Base-by-base conservation (phyloP, 2,888 invertebrate species). In the Nephrocerus scutellatus region DNA sequence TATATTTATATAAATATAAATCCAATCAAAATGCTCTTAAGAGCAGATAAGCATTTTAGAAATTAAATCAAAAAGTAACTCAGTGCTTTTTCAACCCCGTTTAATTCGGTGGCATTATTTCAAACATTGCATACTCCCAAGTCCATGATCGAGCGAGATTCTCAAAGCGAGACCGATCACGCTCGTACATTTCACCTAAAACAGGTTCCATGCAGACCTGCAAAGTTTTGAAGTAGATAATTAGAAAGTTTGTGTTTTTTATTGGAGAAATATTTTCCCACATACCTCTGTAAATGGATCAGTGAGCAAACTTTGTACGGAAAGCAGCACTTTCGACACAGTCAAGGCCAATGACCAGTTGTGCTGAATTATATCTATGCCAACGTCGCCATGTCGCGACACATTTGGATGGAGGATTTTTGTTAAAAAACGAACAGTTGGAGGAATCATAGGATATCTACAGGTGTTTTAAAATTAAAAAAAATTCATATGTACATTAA, bases 281-380 rank as follows among this genome's bases (percentile, higher is more conserved):
- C 25, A 20, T 52, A 84, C 84, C 62, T 83, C 79, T 53, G 87
- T 87, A 57, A 84, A 91, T 0, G 92, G 91, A 70, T 93, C 93
- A 0, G 89, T 90, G 41, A 90, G 74, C 43, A 90, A 72, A 55
- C 87, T 88, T 72, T 90, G 89, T 47, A 90, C 83, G 36, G 88
- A 89, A 44, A 90, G 80, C 52, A 90, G 76, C 41, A 90, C 81
- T 63, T 89, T 93, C 50, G 87, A 84, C 59, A 93, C 82, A 26
- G 92, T 92, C 47, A 93, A 71, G 2, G 91, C 92, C 44, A 92
- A 71, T n/a, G 90, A 90, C 93, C 93, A 95, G 71, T 95, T 95
- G 70, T 91, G 88, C 56, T 89, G 87, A 53, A 95, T 89, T 8
- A 89, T 90, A 72, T 95, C 93, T 48, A 95, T 84, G 41, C 95